These are phyloP conservation scores for Lysandra bellargus DNA, from an alignment of 2,888 invertebrate genomes.

Conservation along the genomic window DNA sequence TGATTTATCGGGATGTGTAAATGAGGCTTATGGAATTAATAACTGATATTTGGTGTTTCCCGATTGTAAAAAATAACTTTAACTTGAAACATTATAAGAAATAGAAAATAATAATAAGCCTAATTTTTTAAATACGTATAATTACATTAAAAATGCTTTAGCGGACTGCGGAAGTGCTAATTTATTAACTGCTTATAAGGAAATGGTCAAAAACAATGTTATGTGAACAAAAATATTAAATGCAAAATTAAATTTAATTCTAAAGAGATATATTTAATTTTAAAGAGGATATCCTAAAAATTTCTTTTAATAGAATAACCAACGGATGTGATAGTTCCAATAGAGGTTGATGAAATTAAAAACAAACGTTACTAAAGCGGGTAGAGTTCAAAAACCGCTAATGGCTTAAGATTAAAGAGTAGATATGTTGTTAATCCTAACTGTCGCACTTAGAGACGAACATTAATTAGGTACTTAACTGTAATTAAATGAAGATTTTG, in stretches of 20 bases:
- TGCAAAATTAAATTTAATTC: not conserved
- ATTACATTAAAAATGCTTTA: not conserved
- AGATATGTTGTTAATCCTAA: no score
- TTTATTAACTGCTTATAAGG: not conserved
- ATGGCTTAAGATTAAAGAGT: no score
- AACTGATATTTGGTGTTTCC: not conserved
- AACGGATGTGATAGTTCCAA: not conserved
- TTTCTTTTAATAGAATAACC: not conserved
- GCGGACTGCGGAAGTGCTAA: not conserved
- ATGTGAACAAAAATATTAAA: not conserved
- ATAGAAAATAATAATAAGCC: not conserved
- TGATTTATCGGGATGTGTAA: constrained; percentile 44
- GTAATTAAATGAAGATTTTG: no score
- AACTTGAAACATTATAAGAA: not conserved
- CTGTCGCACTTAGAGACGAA: no score
- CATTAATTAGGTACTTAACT: no score
- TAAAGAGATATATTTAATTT: not conserved
- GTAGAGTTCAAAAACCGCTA: not conserved
- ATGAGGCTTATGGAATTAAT: constrained; percentile 7
- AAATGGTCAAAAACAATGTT: not conserved
- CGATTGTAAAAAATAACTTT: no score
- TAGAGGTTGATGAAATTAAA: not conserved
- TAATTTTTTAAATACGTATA: not conserved
- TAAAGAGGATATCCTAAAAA: not conserved
- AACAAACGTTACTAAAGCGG: not conserved